phyloP scores from a whole-genome alignment of 2,113 vertebrate species.

The Prionailurus bengalensis region DNA sequence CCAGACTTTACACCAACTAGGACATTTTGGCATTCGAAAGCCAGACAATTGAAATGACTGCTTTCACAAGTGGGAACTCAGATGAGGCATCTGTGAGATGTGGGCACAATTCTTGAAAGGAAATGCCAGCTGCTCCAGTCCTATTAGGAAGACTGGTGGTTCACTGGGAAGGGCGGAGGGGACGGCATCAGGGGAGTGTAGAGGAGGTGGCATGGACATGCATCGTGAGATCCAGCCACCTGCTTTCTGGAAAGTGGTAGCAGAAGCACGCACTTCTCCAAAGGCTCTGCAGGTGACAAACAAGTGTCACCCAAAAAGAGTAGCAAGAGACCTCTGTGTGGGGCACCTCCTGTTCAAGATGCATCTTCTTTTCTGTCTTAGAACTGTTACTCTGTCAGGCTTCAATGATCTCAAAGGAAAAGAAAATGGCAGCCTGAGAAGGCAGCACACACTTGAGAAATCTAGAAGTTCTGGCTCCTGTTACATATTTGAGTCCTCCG shows the following conservation, averaged over 20 bases:
- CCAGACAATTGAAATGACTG: background rate
- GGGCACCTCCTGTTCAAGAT: conserved; percentile 56
- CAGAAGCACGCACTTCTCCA: conserved; percentile 68
- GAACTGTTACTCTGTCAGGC: background rate
- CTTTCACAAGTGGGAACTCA: background rate
- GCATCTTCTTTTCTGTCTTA: conserved; percentile 39
- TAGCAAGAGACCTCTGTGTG: background rate
- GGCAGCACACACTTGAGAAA: background rate
- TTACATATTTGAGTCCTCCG: background rate
- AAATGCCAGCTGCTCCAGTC: background rate
- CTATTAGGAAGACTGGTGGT: background rate
- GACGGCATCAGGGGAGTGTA: rapidly evolving
- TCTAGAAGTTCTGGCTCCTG: background rate
- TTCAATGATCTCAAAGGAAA: background rate
- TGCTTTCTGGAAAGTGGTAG: conserved; percentile 54
- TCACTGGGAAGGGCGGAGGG: background rate
- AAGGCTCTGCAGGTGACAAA: conserved; percentile 69
- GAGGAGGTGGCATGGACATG: rapidly evolving
- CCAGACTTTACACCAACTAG: background rate
- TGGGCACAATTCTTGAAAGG: background rate
- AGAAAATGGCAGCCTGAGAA: background rate
- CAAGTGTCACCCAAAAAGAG: background rate
- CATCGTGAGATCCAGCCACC: conserved; percentile 56
- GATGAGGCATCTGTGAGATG: background rate
- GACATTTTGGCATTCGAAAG: background rate